Percentiles rank a stretch among this genome's conserved stretches.
phyloP scores from a whole-genome alignment of 2,113 vertebrate species.

The Mastomys natalensis region DNA sequence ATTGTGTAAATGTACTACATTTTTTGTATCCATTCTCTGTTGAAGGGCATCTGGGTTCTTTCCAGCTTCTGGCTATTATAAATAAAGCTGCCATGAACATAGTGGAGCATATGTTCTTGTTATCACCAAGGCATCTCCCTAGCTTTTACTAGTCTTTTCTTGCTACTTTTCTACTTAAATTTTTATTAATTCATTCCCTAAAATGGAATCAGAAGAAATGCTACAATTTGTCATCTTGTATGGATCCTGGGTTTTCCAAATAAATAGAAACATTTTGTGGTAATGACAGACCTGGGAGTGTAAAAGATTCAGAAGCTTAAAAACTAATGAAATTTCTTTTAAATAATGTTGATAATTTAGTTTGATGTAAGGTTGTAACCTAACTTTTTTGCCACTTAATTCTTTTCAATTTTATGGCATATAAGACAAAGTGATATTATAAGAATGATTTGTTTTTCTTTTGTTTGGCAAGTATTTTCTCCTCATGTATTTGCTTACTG shows the following conservation, averaged over 20 bases:
- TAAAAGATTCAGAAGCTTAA: background rate
- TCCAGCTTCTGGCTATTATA: too few relatives aligned
- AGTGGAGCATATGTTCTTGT: too few relatives aligned
- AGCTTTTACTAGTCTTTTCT: background rate
- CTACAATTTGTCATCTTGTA: background rate
- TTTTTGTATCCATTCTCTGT: too few relatives aligned
- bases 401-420: background rate
- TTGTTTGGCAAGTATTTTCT: background rate
- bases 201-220: background rate
- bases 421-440: background rate
- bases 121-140: background rate
- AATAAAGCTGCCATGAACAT: too few relatives aligned
- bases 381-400: background rate
- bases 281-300: background rate
- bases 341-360: background rate
- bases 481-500: background rate
- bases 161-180: slow-evolving; percentile 22
- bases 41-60: too few relatives aligned
- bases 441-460: background rate
- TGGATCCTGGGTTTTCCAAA: background rate
- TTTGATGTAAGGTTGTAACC: background rate
- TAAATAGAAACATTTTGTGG: background rate
- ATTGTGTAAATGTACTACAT: too few relatives aligned
- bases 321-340: background rate
- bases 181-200: background rate